Base-by-base conservation (phyloP, 2,888 invertebrate species). In the Melipona beecheii region DNA sequence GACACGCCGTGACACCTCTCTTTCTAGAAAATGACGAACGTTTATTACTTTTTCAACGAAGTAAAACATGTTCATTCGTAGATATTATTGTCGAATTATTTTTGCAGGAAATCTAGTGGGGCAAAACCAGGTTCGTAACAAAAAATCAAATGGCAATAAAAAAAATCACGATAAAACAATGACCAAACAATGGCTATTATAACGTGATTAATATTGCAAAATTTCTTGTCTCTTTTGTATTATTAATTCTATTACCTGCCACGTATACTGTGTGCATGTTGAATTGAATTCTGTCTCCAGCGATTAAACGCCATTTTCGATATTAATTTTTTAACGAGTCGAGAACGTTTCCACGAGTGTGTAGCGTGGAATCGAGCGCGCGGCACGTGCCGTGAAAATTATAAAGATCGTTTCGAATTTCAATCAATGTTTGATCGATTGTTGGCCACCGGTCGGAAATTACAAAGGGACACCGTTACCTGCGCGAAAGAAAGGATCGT, bases 381-480 rank as follows among this genome's bases (percentile, higher is more conserved):
- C 31, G 31, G 49, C 66, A 49, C 69, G 31, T 2, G 31, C 21
- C 31, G 9, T 31, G 69, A 54, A 54, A 70, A 70, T 70, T 17
- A 17, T n/a, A n/a, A 54, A 21, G 11, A 50, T 50, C 54, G n/a
- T 70, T 56, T n/a, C 36, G n/a, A 27, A 6, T 66, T 31, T 70
- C 50, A 52, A 52, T 62, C 31, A n/a, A 54, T 24, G 74, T 27
- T 68, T 24, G 65, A 56, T 43, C 43, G 69, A 69, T 75, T 19
- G n/a, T 60, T 19, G n/a, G 11, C 31, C 60, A 27, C 9, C 36
- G 54, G 21, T 49, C 11, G 50, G 21, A 19, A 75, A 75, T 79
- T 62, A 24, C 49, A n/a, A 65, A 58, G 24, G 60, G 31, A 21
- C 52, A 71, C 77, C 49, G 50, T 77, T 77, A 52, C 68, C 73